Evolutionary conservation across 2,888 invertebrate genomes (phyloP), one percentile per base, ranked within the genome.

Genomic region (Leucoma salicis): DNA sequence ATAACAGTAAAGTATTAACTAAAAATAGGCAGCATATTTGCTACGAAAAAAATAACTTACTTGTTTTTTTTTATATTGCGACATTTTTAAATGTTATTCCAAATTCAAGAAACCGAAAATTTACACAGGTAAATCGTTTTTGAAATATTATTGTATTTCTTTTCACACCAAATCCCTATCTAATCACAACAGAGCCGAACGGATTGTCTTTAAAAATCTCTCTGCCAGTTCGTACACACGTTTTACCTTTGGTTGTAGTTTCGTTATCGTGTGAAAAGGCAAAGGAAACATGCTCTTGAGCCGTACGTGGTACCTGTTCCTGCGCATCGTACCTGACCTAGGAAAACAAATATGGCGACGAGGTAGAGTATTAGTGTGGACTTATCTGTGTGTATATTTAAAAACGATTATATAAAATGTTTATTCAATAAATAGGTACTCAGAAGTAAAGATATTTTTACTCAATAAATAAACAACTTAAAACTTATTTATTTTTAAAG

Each of bases 291-390:
- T 71, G 72, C 76, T 74, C 77, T 82, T 65, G 62, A 75, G 64
- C 51, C 53, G 40, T 60, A 60, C 51, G 57, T 62, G 51, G 63
- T 29, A 87, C 88, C 86, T 86, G 80, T 77, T 81, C 78, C 78
- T 59, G 72, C 77, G 81, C 79, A 76, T 55, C 71, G 61, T 86
- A 85, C 87, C 88, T 89, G 85, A 84, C 83, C 87, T 86, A 87
- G 86, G 85, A 87, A 87, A 88, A 86, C 85, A 88, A 84, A 82
- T 70, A 82, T 74, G 64, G 67, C 56, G 56, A 53, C 45, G 13
- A n/a, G 2, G 42, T 56, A 44, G 42, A 27, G 41, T 39, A 35
- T 41, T 73, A 72, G 25, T 39, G 46, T 71, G 79, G 87, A 86
- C 66, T 38, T 39, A 45, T 29, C 13, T 32, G 18, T 29, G 14